Conservation (phyloP, 2,113 vertebrate genomes). For the Amphiprion ocellaris region DNA sequence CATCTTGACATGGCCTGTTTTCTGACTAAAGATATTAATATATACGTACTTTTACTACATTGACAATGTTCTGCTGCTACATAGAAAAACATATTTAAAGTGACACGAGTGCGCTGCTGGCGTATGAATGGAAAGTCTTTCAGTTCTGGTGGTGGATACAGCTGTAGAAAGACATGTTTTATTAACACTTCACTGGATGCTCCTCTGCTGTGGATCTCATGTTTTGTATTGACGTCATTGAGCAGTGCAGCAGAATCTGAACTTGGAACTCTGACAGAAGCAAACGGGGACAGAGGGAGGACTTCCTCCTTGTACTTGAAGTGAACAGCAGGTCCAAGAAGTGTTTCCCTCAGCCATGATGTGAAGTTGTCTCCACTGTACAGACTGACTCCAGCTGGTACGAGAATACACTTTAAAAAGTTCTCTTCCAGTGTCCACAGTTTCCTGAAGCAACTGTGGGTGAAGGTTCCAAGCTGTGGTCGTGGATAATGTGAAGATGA, state of each 20-base stretch:
- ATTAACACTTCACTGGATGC: conserved; percentile 75
- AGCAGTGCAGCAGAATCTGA: conserved; percentile 25
- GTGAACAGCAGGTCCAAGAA: conserved; percentile 52
- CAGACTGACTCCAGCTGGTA: conserved; percentile 58
- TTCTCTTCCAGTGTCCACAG: not conserved
- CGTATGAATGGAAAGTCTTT: conserved; percentile 65
- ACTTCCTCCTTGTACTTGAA: conserved; percentile 43
- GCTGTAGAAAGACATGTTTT: conserved; percentile 30
- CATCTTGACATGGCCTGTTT: conserved; percentile 60
- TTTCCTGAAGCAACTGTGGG: conserved; percentile 16
- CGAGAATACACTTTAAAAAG: conserved; percentile 33
- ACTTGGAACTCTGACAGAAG: conserved; percentile 6
- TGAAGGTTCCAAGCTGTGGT: not conserved
- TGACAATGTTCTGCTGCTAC: conserved; percentile 81
- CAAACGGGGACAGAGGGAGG: conserved; percentile 13
- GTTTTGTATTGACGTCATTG: conserved; percentile 1
- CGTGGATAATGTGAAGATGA: conserved; percentile 62
- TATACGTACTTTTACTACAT: conserved; percentile 66
- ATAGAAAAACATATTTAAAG: conserved; percentile 57
- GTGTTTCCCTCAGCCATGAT: conserved; percentile 57
- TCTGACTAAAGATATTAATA: conserved; percentile 67
- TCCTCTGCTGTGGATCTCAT: conserved; percentile 65
- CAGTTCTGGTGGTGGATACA: conserved; percentile 3
- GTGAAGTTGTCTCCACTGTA: conserved; percentile 50
- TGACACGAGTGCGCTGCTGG: conserved; percentile 66